Evolutionary conservation across 2,113 vertebrate genomes (phyloP), one percentile per base, ranked within the genome.

Genomic region (Aegotheles bennettii): DNA sequence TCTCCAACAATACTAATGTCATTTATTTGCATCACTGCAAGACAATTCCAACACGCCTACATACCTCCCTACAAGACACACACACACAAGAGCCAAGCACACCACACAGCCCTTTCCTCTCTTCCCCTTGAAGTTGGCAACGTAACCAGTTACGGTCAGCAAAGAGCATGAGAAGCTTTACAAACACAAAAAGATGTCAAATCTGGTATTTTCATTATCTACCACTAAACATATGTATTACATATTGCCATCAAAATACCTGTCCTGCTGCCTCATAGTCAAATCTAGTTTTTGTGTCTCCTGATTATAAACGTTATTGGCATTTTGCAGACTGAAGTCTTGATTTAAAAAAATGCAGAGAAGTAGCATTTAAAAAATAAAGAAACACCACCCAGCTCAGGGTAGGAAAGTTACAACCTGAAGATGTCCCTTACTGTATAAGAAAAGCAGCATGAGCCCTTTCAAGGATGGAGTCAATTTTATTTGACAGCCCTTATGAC

Each of bases 401-500:
- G 26, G 20, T 15, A 78, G 16, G 29, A 83, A 87, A 87, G 83
- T 28, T 11, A 56, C 43, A 65, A 36, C 4, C 7, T 5, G 16
- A 38, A 17, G 20, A 59, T 57, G 29, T 7, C 35, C 48, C 20
- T 70, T 42, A 70, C 14, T 64, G 53, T 43, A 74, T 0, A 5
- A 35, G 60, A 60, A 89, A 91, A 48, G 2, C 38, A 88, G 59
- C 40, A 47, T 0, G 2, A 90, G n/a, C 15, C 36, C 47, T 67
- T 70, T 51, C 31, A 77, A 10, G 35, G 29, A 90, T 7, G 3
- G 71, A 78, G n/a, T 18, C 15, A 26, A 4, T 78, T 88, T 93
- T 70, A 74, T 90, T 77, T 73, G 65, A 93, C 70, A 94, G 71
- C 10, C 13, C 14, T 63, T 85, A 78, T 59, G 79, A 93, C 50